A percentile compares a stretch with the other conserved stretches of the same genome.
phyloP scores from a whole-genome alignment of 2,888 invertebrate genomes.

The Plemyria rubiginata region DNA sequence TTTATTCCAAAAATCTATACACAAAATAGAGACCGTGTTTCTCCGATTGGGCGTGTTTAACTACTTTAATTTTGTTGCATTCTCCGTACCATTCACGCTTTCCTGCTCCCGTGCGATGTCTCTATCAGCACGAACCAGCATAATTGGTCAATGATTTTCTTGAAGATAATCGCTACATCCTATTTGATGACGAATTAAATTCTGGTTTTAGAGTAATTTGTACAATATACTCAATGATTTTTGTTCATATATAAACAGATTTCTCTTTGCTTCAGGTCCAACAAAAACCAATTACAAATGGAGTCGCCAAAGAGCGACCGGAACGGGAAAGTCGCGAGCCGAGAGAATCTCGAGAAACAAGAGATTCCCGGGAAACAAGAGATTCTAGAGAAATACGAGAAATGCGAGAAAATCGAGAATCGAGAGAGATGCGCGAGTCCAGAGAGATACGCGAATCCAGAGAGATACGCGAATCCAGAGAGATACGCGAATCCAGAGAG shows the following conservation, averaged over 20 bases:
- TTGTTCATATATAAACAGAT: constrained; percentile 18
- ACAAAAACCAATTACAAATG: constrained; percentile 79
- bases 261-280: constrained; percentile 74
- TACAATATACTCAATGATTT: not conserved
- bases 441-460: too few relatives aligned
- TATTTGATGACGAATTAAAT: constrained; percentile 9
- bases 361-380: constrained; percentile 27
- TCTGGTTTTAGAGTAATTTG: too few relatives aligned
- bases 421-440: constrained; percentile 47
- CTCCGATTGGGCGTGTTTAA: constrained; percentile 28
- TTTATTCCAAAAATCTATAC: too few relatives aligned
- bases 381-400: constrained; percentile 51
- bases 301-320: constrained; percentile 73
- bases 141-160: constrained; percentile 34
- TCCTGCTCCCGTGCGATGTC: constrained; percentile 55
- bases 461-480: constrained; percentile 54
- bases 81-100: constrained; percentile 66
- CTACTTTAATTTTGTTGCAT: constrained; percentile 39
- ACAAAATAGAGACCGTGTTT: constrained; percentile 3
- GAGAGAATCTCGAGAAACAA: constrained; percentile 47
- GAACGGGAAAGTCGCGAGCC: constrained; percentile 64
- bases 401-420: constrained; percentile 51
- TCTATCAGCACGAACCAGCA: constrained; percentile 29
- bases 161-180: constrained; percentile 27
- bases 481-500: constrained; percentile 38